Conservation (phyloP, 2,888 invertebrate genomes). For the Phaedon cochleariae region DNA sequence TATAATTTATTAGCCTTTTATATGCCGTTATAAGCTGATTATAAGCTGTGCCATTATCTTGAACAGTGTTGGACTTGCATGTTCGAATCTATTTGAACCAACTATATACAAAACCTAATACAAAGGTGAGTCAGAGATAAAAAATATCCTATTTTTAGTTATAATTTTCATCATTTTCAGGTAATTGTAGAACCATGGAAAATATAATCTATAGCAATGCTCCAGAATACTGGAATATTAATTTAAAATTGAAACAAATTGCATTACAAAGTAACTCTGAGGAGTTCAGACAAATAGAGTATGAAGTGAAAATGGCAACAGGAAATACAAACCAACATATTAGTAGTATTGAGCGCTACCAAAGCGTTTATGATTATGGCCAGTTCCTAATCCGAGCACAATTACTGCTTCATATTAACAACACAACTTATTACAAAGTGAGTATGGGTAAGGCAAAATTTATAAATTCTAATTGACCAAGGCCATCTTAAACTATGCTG, state of each 20-base stretch:
- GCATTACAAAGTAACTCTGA: constrained; percentile 4
- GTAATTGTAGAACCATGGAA: constrained; percentile 19
- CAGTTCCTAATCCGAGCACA: constrained; percentile 47
- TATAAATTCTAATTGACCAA: too few relatives aligned
- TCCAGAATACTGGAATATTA: constrained; percentile 46
- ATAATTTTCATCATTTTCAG: too few relatives aligned
- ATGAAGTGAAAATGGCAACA: constrained; percentile 24
- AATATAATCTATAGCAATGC: constrained; percentile 43
- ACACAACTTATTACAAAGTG: constrained; percentile 39
- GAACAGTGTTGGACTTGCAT: too few relatives aligned
- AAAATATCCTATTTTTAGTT: too few relatives aligned
- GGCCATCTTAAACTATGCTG: too few relatives aligned
- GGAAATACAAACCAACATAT: constrained; percentile 5
- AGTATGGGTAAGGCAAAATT: too few relatives aligned
- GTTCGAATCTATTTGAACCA: too few relatives aligned
- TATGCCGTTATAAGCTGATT: too few relatives aligned
- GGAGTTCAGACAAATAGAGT: constrained; percentile 34
- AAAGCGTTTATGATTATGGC: constrained; percentile 44
- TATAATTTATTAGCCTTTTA: too few relatives aligned
- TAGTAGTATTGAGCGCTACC: constrained; percentile 33
- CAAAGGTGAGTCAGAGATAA: too few relatives aligned
- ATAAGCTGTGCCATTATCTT: too few relatives aligned
- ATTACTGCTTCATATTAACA: constrained; percentile 27
- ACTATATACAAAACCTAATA: too few relatives aligned
- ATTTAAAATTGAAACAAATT: not conserved